Evolutionary conservation across 1,140 invertebrate species (phyloP).

Genomic region (Aleiodes sp.): DNA sequence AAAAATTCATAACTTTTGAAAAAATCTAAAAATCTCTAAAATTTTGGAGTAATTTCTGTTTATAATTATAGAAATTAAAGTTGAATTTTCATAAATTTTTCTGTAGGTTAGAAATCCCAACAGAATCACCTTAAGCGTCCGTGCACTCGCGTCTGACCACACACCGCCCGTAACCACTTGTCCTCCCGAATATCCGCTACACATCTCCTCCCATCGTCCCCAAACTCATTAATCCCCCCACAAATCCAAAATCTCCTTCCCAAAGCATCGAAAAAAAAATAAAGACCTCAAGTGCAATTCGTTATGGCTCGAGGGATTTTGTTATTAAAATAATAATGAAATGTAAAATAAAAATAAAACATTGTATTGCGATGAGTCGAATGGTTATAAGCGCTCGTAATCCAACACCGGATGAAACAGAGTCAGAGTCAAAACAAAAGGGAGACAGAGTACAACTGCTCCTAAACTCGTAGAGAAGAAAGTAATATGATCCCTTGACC

Average conservation of each 20-base stretch:
- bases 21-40: constrained; percentile 38
- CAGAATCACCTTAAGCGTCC: too few relatives aligned
- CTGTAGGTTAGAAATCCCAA: too few relatives aligned
- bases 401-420: constrained; percentile 62
- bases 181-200: background rate
- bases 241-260: background rate
- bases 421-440: constrained; percentile 59
- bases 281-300: background rate
- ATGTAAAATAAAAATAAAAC: too few relatives aligned
- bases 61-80: constrained; percentile 1
- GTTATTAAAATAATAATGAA: constrained; percentile 30
- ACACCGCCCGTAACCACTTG: background rate
- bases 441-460: background rate
- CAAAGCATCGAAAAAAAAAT: background rate
- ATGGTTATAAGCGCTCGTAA: constrained; percentile 50
- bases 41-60: too few relatives aligned
- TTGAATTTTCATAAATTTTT: too few relatives aligned
- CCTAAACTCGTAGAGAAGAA: background rate
- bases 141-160: background rate
- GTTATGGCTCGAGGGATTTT: constrained; percentile 6
- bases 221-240: background rate
- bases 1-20: background rate
- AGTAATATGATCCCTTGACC: background rate
- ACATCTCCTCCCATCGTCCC: background rate
- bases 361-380: constrained; percentile 29